A percentile compares a stretch with the other conserved stretches of the same genome.
Conservation (phyloP, 2,797 vertebrate species). For the Gallinago nigripennis region DNA sequence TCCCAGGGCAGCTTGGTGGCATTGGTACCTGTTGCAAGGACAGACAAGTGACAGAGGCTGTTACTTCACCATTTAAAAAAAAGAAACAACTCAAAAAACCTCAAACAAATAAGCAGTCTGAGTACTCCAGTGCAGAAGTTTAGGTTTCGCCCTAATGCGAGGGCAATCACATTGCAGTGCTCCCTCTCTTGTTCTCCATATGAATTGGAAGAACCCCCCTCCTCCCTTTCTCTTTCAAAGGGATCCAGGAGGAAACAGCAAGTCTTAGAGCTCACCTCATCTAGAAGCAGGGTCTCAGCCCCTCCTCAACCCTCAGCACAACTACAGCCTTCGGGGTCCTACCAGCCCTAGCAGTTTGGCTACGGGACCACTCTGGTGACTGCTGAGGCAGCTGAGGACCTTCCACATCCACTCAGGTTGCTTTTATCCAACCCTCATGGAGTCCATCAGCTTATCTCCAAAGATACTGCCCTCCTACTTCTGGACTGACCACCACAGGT, state of each 20-base stretch:
- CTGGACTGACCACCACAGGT: neutral
- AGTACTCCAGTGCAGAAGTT: neutral
- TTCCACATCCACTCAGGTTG: neutral
- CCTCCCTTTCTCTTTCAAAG: neutral
- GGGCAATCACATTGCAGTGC: rapidly evolving
- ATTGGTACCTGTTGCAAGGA: neutral
- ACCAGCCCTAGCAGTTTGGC: neutral
- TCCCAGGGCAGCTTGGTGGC: neutral
- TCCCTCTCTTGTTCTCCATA: neutral
- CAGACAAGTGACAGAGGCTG: neutral
- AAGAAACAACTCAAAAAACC: no score
- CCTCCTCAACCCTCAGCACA: neutral
- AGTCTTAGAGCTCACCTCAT: neutral
- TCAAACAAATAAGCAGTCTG: neutral
- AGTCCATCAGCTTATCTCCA: neutral
- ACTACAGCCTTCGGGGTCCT: neutral
- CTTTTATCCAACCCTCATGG: rapidly evolving
- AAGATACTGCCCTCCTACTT: rapidly evolving
- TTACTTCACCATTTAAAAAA: neutral
- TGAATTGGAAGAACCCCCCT: neutral
- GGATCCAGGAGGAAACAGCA: neutral
- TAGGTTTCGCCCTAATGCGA: neutral
- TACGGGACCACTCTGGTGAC: rapidly evolving
- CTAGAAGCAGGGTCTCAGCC: neutral
- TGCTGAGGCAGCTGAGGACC: neutral